Percentiles rank a stretch among this genome's conserved stretches.
Evolutionary conservation across 1,140 invertebrate species (phyloP).

Genomic region (Bathynomus jamesi): DNA sequence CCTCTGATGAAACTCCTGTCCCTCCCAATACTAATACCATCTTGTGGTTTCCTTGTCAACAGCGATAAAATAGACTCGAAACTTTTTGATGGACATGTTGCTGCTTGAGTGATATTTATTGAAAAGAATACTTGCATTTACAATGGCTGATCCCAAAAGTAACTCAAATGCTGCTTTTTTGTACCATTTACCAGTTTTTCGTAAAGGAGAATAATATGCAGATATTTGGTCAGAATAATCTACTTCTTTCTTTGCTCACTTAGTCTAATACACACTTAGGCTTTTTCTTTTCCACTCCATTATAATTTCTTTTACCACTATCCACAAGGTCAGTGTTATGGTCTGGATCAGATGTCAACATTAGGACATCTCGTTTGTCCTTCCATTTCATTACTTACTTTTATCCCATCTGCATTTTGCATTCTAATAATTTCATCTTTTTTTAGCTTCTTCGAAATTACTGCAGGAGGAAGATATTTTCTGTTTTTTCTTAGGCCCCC

Average conservation of each 20-base stretch:
- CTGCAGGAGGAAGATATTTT: neutral
- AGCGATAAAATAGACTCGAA: too few species aligned
- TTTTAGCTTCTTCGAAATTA: slow-evolving; percentile 14
- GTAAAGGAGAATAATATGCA: slow-evolving; percentile 40
- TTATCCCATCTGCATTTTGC: slow-evolving; percentile 37
- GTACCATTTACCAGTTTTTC: slow-evolving; percentile 34
- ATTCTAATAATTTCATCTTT: slow-evolving; percentile 7
- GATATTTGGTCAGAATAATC: slow-evolving; percentile 44
- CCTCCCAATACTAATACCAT: too few species aligned
- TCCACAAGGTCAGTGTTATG: slow-evolving; percentile 35
- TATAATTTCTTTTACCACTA: slow-evolving; percentile 24
- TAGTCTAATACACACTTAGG: slow-evolving; percentile 43
- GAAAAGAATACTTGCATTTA: slow-evolving; percentile 14
- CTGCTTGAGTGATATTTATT: slow-evolving; percentile 15
- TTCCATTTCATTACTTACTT: slow-evolving; percentile 44
- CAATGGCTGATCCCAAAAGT: slow-evolving; percentile 3
- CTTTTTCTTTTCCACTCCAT: slow-evolving; percentile 38
- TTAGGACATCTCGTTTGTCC: slow-evolving; percentile 42
- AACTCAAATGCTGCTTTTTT: slow-evolving; percentile 23
- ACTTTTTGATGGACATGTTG: too few species aligned
- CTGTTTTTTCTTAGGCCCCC: slow-evolving; percentile 42
- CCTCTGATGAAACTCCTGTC: too few species aligned
- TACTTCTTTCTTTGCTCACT: slow-evolving; percentile 42
- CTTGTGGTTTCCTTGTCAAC: too few species aligned
- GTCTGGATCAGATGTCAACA: slow-evolving; percentile 41